Conservation (phyloP, 2,797 vertebrate genomes). For the Chrysocyon brachyurus region DNA sequence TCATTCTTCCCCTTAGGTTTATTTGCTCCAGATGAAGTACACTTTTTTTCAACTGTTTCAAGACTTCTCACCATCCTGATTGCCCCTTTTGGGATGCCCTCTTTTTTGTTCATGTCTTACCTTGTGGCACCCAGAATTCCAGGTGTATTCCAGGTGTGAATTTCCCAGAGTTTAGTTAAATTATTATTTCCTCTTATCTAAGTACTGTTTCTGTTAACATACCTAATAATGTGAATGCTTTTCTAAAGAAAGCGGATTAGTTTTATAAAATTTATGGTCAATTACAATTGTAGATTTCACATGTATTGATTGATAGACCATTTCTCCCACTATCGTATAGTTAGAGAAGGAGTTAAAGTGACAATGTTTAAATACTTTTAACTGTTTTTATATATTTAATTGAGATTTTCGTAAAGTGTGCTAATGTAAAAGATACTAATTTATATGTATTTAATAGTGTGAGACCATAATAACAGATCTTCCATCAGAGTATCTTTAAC, state of each 20-base stretch:
- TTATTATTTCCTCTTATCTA: constrained; percentile 46
- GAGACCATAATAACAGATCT: background rate
- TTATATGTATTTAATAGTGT: background rate
- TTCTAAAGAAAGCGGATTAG: constrained; percentile 11
- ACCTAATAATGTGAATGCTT: constrained; percentile 4
- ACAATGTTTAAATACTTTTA: constrained; percentile 13
- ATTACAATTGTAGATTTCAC: background rate
- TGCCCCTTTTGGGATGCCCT: constrained; percentile 39
- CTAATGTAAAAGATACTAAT: constrained; percentile 43
- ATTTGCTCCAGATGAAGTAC: constrained; percentile 52
- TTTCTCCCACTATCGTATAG: background rate
- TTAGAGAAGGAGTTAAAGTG: constrained; percentile 51
- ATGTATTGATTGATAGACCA: background rate
- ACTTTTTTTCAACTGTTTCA: constrained; percentile 31
- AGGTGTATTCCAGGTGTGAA: constrained; percentile 55
- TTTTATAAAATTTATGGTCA: constrained; percentile 5
- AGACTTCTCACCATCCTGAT: constrained; percentile 48
- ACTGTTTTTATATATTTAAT: background rate
- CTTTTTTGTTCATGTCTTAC: constrained; percentile 63
- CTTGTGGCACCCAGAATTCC: constrained; percentile 63
- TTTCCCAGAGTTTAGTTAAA: constrained; percentile 63
- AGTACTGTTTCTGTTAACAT: constrained; percentile 42
- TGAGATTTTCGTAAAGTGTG: constrained; percentile 43
- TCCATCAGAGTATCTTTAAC: background rate
- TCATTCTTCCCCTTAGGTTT: constrained; percentile 53